Evolutionary conservation across 2,113 vertebrate species (phyloP), one percentile per base, ranked within the genome.

Genomic region (Lycocorax pyrrhopterus): DNA sequence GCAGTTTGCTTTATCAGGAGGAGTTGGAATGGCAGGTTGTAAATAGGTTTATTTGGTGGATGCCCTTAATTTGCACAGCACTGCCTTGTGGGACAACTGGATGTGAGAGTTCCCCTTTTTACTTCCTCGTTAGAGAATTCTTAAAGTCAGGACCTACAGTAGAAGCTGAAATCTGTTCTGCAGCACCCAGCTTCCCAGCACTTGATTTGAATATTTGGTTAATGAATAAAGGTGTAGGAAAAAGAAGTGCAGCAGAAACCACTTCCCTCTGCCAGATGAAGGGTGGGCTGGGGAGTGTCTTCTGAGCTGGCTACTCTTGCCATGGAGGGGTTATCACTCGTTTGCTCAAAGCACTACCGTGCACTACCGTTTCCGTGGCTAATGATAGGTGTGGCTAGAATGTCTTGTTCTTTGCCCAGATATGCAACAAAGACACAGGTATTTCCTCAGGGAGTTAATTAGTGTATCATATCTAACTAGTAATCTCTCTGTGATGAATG

Each of bases 401-500:
- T 92, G 80, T 87, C 94, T 94, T 96, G 89, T 94, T 94, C 86
- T 93, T 88, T 89, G 90, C 86, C 96, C 69, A 95, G 95, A 83
- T 94, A 89, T 4, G 77, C 88, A 94, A 52, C 67, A 82, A 71
- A 90, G 87, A 92, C 2, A 8, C 76, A 90, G 92, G 84, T 96
- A 94, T 95, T 96, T 96, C 94, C 95, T 93, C 51, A 1, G 90
- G 90, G 92, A 96, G 77, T 92, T 96, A 90, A 96, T 96, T 96
- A 97, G 86, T 56, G 32, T 92, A 95, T 92, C 92, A 56, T 92
- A 90, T 95, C 95, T 96, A 92, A 82, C 78, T 94, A 29, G 66
- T 94, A 37, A 94, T 95, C 58, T 17, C 47, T 33, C 72, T 53
- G 37, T 68, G 88, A 94, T 95, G 96, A 97, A 89, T 96, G 95